A percentile compares a stretch with the other conserved stretches of the same genome.
These are phyloP conservation scores for Nomada fucata DNA, from an alignment of 2,888 invertebrate species.

Conservation along the genomic window DNA sequence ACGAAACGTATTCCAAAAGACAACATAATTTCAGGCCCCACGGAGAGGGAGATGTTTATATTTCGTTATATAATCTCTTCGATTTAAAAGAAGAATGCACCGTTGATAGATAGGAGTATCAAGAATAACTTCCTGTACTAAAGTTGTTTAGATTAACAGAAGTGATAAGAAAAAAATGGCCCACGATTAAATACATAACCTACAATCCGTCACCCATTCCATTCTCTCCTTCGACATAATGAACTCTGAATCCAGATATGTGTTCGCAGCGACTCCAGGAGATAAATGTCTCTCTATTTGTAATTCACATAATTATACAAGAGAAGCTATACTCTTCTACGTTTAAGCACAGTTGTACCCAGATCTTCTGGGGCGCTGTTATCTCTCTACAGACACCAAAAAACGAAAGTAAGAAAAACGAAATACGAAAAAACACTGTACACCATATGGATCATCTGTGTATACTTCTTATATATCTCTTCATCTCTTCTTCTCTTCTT, in stretches of 20 bases:
- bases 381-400: constrained; percentile 13
- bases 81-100: too few relatives aligned
- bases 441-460: background rate
- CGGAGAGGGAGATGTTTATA: too few relatives aligned
- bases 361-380: constrained; percentile 10
- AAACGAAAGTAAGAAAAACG: background rate
- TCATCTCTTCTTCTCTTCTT: background rate
- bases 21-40: too few relatives aligned
- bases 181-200: background rate
- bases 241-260: constrained; percentile 64
- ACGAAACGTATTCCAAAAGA: too few relatives aligned
- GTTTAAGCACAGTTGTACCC: constrained; percentile 8
- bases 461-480: constrained; percentile 14
- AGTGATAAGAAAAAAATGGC: background rate
- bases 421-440: constrained; percentile 7
- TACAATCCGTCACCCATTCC: constrained; percentile 10
- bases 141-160: too few relatives aligned
- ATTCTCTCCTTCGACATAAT: constrained; percentile 43
- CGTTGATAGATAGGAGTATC: too few relatives aligned
- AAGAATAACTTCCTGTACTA: background rate
- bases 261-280: constrained; percentile 58
- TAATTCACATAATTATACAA: constrained; percentile 61
- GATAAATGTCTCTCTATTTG: constrained; percentile 55
- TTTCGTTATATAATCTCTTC: too few relatives aligned
- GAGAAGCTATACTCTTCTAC: constrained; percentile 59